A percentile compares a stretch with the other conserved stretches of the same genome.
Evolutionary conservation across 2,797 vertebrate species (phyloP).

Genomic region (Manis javanica): DNA sequence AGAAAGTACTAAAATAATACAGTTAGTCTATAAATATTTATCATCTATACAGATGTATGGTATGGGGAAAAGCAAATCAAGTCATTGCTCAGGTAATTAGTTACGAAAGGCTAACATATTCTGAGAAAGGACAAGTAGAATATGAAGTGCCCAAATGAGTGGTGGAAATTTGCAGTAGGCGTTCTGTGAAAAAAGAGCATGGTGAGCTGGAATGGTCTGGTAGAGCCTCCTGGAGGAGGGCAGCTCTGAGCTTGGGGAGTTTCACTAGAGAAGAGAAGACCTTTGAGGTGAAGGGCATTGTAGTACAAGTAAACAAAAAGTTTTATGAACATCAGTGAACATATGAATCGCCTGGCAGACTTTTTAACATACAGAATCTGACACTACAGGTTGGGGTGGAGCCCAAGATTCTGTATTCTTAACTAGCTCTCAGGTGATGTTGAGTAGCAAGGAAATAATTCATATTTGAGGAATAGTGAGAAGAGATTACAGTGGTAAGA

Average conservation of each 20-base stretch:
- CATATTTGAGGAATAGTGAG: background rate
- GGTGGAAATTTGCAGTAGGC: background rate
- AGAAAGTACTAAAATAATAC: slow-evolving; percentile 19
- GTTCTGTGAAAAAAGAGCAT: background rate
- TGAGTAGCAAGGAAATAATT: background rate
- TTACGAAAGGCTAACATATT: background rate
- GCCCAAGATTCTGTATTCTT: background rate
- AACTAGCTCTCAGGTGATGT: background rate
- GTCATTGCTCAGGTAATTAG: slow-evolving; percentile 2
- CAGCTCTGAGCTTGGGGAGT: background rate
- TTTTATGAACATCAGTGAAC: background rate
- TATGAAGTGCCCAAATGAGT: background rate
- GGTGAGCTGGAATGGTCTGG: background rate
- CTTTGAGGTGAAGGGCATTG: background rate
- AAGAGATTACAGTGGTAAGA: background rate
- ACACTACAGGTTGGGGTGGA: background rate
- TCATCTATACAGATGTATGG: background rate
- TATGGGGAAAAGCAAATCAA: background rate
- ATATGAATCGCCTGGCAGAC: background rate
- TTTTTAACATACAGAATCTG: background rate
- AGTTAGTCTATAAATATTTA: slow-evolving; percentile 28
- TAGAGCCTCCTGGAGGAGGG: background rate
- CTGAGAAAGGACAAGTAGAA: background rate
- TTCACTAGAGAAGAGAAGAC: background rate
- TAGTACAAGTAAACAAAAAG: background rate